These are phyloP conservation scores for Sphenodon punctatus DNA, from an alignment of 2,797 vertebrate genomes.

Conservation along the genomic window DNA sequence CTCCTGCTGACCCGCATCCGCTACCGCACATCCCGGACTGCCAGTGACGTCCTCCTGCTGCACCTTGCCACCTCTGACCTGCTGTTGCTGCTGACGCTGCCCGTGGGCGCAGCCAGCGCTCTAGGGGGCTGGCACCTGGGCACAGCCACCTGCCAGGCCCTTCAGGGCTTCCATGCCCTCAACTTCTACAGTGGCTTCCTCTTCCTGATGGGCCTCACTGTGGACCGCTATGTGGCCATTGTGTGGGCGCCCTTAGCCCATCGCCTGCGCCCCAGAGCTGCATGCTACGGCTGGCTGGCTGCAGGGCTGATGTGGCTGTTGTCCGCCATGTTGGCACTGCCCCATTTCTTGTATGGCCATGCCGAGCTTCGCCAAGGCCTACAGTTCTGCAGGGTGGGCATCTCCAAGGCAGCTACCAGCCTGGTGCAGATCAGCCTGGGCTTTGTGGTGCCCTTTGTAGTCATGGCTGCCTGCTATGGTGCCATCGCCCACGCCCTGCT, in stretches of 20 bases:
- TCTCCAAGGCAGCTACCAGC: slow-evolving; percentile 74
- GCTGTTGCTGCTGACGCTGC: slow-evolving; percentile 85
- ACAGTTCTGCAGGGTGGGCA: slow-evolving; percentile 72
- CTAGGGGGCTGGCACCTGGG: slow-evolving; percentile 77
- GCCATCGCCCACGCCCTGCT: slow-evolving; percentile 79
- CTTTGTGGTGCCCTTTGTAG: slow-evolving; percentile 81
- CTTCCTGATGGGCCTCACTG: slow-evolving; percentile 89
- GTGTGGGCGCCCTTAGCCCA: slow-evolving; percentile 70
- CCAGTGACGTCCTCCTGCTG: slow-evolving; percentile 86
- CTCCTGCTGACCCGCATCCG: slow-evolving; percentile 87
- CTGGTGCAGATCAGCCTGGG: slow-evolving; percentile 79
- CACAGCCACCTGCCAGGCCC: slow-evolving; percentile 71
- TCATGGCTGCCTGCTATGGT: slow-evolving; percentile 86
- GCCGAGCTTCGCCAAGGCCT: neutral
- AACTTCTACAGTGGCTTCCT: slow-evolving; percentile 90
- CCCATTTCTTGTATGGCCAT: slow-evolving; percentile 80
- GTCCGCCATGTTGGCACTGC: slow-evolving; percentile 83
- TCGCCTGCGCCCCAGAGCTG: slow-evolving; percentile 61
- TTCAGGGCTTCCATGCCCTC: slow-evolving; percentile 80
- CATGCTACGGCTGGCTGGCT: slow-evolving; percentile 61
- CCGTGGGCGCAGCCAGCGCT: slow-evolving; percentile 71
- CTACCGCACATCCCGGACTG: slow-evolving; percentile 64
- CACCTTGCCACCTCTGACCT: slow-evolving; percentile 89
- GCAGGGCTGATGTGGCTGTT: slow-evolving; percentile 75
- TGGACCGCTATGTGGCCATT: slow-evolving; percentile 90